Percentiles rank a stretch among this genome's conserved stretches.
Evolutionary conservation across 1,140 invertebrate genomes (phyloP).

Genomic region (Zaprionus taronus): DNA sequence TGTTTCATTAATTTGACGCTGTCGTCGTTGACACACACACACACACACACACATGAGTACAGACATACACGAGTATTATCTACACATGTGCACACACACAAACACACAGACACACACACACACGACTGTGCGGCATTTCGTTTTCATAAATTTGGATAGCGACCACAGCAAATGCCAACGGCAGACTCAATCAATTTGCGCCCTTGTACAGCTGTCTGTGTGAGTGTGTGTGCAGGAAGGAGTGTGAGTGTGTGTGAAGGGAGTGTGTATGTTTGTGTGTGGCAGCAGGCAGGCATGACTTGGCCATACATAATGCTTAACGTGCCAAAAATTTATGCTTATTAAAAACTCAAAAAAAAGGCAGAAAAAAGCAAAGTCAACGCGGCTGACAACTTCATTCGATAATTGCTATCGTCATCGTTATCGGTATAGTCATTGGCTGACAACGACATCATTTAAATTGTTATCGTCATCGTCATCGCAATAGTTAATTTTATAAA

Average conservation of each 20-base stretch:
- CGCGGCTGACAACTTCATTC: slow-evolving; percentile 51
- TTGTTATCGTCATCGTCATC: not conserved
- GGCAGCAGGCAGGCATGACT: slow-evolving; percentile 17
- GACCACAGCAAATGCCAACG: slow-evolving; percentile 75
- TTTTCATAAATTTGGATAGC: slow-evolving; percentile 70
- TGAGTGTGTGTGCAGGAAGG: slow-evolving; percentile 10
- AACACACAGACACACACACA: not conserved
- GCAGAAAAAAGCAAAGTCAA: slow-evolving; percentile 42
- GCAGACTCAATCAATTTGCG: slow-evolving; percentile 78
- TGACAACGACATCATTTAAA: not conserved
- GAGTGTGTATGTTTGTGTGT: slow-evolving; percentile 34
- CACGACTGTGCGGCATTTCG: slow-evolving; percentile 3
- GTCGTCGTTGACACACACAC: slow-evolving; percentile 40
- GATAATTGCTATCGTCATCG: slow-evolving; percentile 6
- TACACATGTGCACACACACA: slow-evolving; percentile 34
- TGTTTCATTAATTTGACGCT: slow-evolving; percentile 74
- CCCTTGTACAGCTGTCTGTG: slow-evolving; percentile 23
- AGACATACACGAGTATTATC: not conserved
- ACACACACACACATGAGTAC: slow-evolving; percentile 7
- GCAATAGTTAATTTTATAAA: not conserved
- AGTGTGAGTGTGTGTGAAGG: slow-evolving; percentile 30
- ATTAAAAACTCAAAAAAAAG: slow-evolving; percentile 67
- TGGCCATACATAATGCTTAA: slow-evolving; percentile 59
- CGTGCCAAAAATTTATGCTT: slow-evolving; percentile 73
- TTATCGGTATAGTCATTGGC: not conserved